Evolutionary conservation across 2,113 vertebrate genomes (phyloP).

Genomic region (Tenrec ecaudatus): DNA sequence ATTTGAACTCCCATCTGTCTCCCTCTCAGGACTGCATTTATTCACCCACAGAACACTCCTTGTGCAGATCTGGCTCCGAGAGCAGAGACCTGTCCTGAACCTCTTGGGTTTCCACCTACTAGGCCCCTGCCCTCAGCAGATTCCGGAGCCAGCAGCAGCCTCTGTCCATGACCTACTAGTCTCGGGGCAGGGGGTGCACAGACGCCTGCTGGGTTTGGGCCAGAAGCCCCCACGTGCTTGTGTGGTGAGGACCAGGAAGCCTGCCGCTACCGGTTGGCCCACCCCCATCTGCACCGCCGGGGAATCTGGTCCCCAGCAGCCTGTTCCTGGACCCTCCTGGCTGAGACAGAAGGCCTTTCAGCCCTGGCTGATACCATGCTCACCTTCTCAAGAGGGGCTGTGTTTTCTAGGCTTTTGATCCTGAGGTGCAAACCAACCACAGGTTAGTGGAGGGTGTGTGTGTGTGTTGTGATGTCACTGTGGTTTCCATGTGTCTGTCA

Average conservation of each 20-base stretch:
- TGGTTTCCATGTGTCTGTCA: too few relatives aligned
- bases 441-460: neutral
- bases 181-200: too few relatives aligned
- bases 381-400: conserved; percentile 57
- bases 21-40: neutral
- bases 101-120: neutral
- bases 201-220: neutral
- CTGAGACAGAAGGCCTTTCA: conserved; percentile 54
- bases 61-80: neutral
- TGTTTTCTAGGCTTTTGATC: conserved; percentile 87
- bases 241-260: neutral
- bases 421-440: conserved; percentile 77
- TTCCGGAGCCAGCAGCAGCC: neutral
- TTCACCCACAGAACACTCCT: neutral
- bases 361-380: neutral
- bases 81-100: neutral
- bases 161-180: too few relatives aligned
- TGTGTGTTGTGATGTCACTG: neutral
- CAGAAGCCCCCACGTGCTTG: neutral
- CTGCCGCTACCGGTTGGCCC: neutral
- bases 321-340: neutral
- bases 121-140: rapidly evolving
- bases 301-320: neutral
- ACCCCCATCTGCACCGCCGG: neutral
- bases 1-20: neutral